A percentile compares a stretch with the other conserved stretches of the same genome.
phyloP scores from a whole-genome alignment of 2,888 invertebrate species.

The Periphyllus acericola region DNA sequence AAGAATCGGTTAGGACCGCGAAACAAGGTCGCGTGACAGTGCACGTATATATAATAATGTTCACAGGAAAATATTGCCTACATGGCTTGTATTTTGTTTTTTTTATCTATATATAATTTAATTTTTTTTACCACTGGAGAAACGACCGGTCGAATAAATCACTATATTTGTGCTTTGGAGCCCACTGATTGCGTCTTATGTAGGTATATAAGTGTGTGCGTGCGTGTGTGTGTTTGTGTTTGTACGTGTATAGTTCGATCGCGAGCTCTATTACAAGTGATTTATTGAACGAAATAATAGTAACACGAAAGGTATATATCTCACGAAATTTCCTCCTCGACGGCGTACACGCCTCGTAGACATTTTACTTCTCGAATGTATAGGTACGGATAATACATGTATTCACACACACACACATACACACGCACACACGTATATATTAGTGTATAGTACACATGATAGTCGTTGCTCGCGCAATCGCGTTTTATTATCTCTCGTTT shows the following conservation, averaged over 20 bases:
- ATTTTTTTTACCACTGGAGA: constrained; percentile 15
- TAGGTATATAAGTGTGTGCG: background rate
- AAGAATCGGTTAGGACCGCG: constrained; percentile 57
- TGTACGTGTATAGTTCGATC: background rate
- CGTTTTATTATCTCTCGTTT: constrained; percentile 59
- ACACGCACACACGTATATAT: background rate
- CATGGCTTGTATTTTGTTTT: constrained; percentile 35
- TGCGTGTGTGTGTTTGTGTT: background rate
- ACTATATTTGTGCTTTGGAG: constrained; percentile 50
- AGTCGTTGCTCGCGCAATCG: constrained; percentile 47
- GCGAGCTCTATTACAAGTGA: constrained; percentile 58
- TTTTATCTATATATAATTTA: constrained; percentile 26
- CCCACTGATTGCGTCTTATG: constrained; percentile 53
- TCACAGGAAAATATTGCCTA: constrained; percentile 56
- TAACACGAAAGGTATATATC: constrained; percentile 55
- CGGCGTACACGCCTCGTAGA: constrained; percentile 44
- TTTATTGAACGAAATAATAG: constrained; percentile 60
- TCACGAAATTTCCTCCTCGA: constrained; percentile 41
- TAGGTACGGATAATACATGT: background rate
- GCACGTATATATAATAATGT: constrained; percentile 41
- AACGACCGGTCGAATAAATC: constrained; percentile 60
- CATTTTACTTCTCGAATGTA: no score
- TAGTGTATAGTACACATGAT: background rate
- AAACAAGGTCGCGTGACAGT: constrained; percentile 59
- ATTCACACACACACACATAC: no score